A percentile compares a stretch with the other conserved stretches of the same genome.
Evolutionary conservation across 2,888 invertebrate species (phyloP).

Genomic region (Rhingia rostrata): DNA sequence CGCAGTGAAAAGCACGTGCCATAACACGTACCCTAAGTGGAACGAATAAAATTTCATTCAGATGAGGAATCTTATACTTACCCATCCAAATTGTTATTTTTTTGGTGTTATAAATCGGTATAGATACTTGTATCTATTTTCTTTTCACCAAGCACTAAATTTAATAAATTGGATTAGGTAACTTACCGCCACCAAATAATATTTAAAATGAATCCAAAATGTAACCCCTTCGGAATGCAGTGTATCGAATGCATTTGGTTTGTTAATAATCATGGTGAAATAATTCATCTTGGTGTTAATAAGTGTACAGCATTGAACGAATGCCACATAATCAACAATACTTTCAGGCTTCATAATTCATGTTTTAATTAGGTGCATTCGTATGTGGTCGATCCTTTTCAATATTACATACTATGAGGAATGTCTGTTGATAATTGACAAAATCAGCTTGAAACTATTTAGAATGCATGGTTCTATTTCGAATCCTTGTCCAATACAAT

Average conservation of each 20-base stretch:
- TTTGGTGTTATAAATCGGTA: background rate
- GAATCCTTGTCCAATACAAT: conserved; percentile 18
- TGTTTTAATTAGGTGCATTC: conserved; percentile 45
- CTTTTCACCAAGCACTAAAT: background rate
- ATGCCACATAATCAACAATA: no score
- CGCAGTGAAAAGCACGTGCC: conserved; percentile 55
- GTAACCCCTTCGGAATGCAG: conserved; percentile 28
- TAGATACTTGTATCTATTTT: background rate
- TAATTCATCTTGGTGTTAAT: conserved; percentile 52
- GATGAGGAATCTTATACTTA: conserved; percentile 53
- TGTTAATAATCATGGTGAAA: conserved; percentile 52
- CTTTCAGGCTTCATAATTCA: conserved; percentile 38
- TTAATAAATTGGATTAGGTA: conserved; percentile 50
- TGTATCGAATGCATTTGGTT: conserved; percentile 47
- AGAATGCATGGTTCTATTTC: background rate
- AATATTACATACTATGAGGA: no score
- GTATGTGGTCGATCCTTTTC: background rate
- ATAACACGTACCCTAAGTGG: conserved; percentile 45
- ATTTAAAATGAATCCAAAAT: conserved; percentile 11
- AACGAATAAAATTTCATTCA: conserved; percentile 49
- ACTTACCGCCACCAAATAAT: conserved; percentile 47
- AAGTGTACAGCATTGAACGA: background rate
- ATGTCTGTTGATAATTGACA: no score
- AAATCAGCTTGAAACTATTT: background rate
- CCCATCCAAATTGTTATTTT: conserved; percentile 37